phyloP scores from a whole-genome alignment of 2,888 invertebrate genomes.

The Leptinotarsa rubiginosa region DNA sequence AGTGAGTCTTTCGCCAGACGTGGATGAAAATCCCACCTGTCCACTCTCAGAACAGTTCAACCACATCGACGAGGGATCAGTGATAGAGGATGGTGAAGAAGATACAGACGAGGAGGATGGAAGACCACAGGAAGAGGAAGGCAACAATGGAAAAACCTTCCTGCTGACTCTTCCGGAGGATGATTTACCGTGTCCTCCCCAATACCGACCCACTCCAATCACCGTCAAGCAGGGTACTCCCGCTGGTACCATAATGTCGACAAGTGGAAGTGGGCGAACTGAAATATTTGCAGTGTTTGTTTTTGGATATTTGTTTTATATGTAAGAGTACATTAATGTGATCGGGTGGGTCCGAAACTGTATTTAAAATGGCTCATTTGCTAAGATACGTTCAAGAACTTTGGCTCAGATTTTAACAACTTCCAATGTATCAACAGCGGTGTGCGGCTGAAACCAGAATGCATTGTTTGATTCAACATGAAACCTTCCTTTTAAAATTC shows the following conservation, averaged over 20 bases:
- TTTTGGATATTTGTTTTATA: conserved; percentile 18
- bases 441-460: too few relatives aligned
- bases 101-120: conserved; percentile 21
- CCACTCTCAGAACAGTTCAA: conserved; percentile 35
- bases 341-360: neutral
- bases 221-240: conserved; percentile 54
- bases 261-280: conserved; percentile 22
- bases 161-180: conserved; percentile 53
- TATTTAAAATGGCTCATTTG: neutral
- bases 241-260: conserved; percentile 20
- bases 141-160: conserved; percentile 15
- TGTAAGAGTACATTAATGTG: conserved; percentile 20
- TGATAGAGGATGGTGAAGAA: conserved; percentile 18
- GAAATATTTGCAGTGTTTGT: neutral
- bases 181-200: conserved; percentile 64
- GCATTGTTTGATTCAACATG: too few relatives aligned
- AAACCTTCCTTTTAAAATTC: too few relatives aligned
- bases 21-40: conserved; percentile 37
- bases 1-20: conserved; percentile 35
- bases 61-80: conserved; percentile 31
- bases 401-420: neutral
- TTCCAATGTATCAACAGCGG: too few relatives aligned
- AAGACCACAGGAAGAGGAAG: conserved; percentile 5
- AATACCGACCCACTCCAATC: conserved; percentile 59
- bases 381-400: neutral